Evolutionary conservation across 2,888 invertebrate species (phyloP), one percentile per base, ranked within the genome.

Genomic region (Heliothis peltigera): DNA sequence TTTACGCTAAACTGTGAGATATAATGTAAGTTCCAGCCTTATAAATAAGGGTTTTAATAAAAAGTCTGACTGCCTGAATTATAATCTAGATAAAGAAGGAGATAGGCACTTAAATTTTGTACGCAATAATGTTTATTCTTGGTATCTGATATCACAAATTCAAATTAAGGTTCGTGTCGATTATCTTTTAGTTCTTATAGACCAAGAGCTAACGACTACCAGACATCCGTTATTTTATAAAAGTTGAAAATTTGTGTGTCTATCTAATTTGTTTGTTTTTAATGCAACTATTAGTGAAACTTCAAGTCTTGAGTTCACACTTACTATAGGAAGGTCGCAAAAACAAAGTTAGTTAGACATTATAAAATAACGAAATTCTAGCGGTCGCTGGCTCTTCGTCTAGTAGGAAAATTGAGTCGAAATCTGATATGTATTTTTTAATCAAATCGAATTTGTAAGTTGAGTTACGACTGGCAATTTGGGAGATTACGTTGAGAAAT

Each of bases 1-100:
- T 75, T 78, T 61, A 43, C 57, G 35, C 8, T 28, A 21, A 48
- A 59, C 59, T 18, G 54, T 22, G 28, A 42, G 10, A 28, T 52
- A 25, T 49, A 55, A 66, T 64, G 53, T 60, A 53, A 47, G 43
- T 65, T 71, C 61, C 25, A 25, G 43, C 7, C n/a, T 70, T 54
- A 47, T 44, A 47, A 32, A 49, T 7, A 35, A 7, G 15, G 3
- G n/a, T 46, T 69, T 75, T 49, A 18, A 39, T 48, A 46, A 52
- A 46, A 63, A 19, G 2, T 0, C 46, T 32, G 42, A n/a, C 25
- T n/a, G 21, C 4, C 17, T 43, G 25, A 46, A 25, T 46, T 28
- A 8, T 21, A 25, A 52, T 65, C 51, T 43, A 21, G 56, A 65
- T 55, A 17, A 18, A 44, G 32, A 53, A 8, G 18, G 3, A 12